Conservation (phyloP, 2,797 vertebrate genomes). For the Oryzias sinensis region DNA sequence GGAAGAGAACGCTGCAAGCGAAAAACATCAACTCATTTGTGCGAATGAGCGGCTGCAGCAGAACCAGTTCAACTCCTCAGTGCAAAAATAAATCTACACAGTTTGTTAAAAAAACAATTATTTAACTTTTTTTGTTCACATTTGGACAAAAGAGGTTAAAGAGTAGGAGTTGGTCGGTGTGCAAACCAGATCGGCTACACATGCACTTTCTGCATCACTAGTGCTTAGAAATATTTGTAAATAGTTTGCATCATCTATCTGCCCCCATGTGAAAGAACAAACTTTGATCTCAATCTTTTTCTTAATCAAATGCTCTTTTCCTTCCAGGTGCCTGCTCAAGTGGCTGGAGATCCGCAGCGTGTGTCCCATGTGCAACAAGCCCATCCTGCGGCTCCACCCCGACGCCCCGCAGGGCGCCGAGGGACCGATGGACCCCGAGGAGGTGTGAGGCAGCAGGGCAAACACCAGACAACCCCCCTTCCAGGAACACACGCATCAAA, state of each 20-base stretch:
- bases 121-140: not conserved
- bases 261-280: not conserved
- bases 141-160: too few relatives aligned
- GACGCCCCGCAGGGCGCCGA: conserved; percentile 75
- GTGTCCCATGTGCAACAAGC: conserved; percentile 87
- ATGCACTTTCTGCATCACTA: too few relatives aligned
- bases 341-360: conserved; percentile 87
- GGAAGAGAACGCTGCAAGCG: not conserved
- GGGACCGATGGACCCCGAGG: conserved; percentile 79
- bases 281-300: not conserved
- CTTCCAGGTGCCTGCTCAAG: conserved; percentile 82
- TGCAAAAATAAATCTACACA: too few relatives aligned
- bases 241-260: too few relatives aligned
- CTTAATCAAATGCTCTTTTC: not conserved
- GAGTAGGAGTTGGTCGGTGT: too few relatives aligned
- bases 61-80: too few relatives aligned
- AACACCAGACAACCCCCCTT: conserved; percentile 19
- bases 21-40: not conserved
- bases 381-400: conserved; percentile 80
- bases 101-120: not conserved
- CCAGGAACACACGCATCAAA: conserved; percentile 49
- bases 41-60: too few relatives aligned
- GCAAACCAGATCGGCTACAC: too few relatives aligned
- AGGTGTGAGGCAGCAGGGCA: conserved; percentile 70
- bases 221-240: too few relatives aligned